phyloP scores from a whole-genome alignment of 2,113 vertebrate genomes.

The Ophiodon elongatus region DNA sequence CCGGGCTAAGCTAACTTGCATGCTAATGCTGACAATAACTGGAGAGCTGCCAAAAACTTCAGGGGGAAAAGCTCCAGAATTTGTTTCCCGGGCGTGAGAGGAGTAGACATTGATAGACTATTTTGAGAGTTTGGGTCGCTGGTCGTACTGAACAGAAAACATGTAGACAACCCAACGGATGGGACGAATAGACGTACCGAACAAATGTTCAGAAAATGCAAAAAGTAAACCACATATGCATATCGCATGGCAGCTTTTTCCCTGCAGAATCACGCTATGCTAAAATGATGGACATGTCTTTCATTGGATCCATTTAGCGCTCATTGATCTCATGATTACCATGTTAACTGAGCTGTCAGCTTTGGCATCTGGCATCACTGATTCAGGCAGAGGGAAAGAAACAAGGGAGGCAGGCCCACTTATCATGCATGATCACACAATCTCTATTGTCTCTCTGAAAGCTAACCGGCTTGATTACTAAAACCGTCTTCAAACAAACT shows the following conservation, averaged over 20 bases:
- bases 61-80: no score
- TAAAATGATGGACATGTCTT: slow-evolving; percentile 58
- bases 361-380: slow-evolving; percentile 66
- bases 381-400: slow-evolving; percentile 45
- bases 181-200: no score
- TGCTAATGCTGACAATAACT: no score
- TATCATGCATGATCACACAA: slow-evolving; percentile 63
- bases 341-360: slow-evolving; percentile 74
- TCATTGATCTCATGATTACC: slow-evolving; percentile 76
- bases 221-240: not conserved
- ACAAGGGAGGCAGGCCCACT: slow-evolving; percentile 49
- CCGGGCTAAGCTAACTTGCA: no score
- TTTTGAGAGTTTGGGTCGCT: no score
- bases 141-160: no score
- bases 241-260: slow-evolving; percentile 10
- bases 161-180: no score
- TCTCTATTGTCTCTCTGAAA: slow-evolving; percentile 43
- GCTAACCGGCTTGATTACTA: slow-evolving; percentile 59
- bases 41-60: no score
- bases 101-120: no score
- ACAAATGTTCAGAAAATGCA: no score
- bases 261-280: slow-evolving; percentile 21
- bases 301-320: slow-evolving; percentile 63
- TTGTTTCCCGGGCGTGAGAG: no score
- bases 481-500: slow-evolving; percentile 38